phyloP scores from a whole-genome alignment of 2,888 invertebrate species.

The Clepsis dumicolana region DNA sequence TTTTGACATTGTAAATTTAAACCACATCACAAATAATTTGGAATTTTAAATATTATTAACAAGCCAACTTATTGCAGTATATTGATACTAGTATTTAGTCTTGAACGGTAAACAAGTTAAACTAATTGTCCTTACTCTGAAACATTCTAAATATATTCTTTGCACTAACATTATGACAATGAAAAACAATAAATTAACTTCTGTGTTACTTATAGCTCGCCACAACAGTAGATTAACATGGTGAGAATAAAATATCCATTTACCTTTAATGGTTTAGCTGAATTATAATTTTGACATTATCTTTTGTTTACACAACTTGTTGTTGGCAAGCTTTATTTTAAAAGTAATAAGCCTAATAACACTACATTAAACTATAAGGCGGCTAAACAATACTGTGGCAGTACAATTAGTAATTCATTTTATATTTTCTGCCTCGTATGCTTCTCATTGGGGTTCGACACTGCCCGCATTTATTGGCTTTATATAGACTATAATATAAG shows the following conservation, averaged over 20 bases:
- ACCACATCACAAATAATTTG: neutral
- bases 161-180: constrained; percentile 10
- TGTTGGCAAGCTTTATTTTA: constrained; percentile 16
- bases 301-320: constrained; percentile 15
- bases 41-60: neutral
- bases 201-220: constrained; percentile 41
- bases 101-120: neutral
- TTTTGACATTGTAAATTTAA: neutral
- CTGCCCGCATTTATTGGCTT: neutral
- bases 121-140: neutral
- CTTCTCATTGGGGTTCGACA: neutral
- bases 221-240: constrained; percentile 36
- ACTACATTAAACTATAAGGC: constrained; percentile 11
- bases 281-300: constrained; percentile 26
- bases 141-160: neutral
- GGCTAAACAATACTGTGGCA: constrained; percentile 3
- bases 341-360: constrained; percentile 2
- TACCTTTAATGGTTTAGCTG: constrained; percentile 33
- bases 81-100: neutral
- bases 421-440: neutral
- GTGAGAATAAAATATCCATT: constrained; percentile 35
- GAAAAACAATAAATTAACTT: constrained; percentile 28
- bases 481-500: too few species aligned
- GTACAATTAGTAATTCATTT: neutral
- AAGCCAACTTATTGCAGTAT: neutral